These are phyloP conservation scores for Myopa tessellatipennis DNA, from an alignment of 2,888 invertebrate genomes.

Conservation along the genomic window DNA sequence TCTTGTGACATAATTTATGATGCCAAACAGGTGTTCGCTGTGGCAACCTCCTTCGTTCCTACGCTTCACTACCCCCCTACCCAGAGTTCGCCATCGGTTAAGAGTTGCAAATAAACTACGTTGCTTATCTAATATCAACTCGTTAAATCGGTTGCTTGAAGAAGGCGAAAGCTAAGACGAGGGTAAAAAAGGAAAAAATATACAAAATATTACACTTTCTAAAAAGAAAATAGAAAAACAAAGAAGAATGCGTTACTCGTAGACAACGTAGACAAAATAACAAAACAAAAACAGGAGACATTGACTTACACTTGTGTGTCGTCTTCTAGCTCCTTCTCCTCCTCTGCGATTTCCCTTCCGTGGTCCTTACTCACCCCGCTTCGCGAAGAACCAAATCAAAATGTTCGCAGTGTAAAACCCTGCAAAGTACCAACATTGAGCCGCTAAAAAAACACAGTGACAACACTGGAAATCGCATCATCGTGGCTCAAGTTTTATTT, in stretches of 20 bases:
- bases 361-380: background rate
- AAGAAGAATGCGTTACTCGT: background rate
- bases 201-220: background rate
- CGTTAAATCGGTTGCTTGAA: slow-evolving; percentile 18
- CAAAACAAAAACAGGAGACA: too few relatives aligned
- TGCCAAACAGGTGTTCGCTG: slow-evolving; percentile 59
- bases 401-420: background rate
- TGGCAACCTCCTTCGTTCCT: slow-evolving; percentile 38
- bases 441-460: slow-evolving; percentile 2
- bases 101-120: slow-evolving; percentile 15
- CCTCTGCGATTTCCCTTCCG: background rate
- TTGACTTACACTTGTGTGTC: too few relatives aligned
- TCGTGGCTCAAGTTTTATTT: too few relatives aligned
- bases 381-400: background rate
- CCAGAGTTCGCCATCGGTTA: background rate
- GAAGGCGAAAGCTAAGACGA: background rate
- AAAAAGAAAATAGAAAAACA: background rate
- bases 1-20: slow-evolving; percentile 60
- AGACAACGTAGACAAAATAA: slow-evolving; percentile 13
- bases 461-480: background rate
- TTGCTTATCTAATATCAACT: slow-evolving; percentile 9
- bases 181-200: background rate
- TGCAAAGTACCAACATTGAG: background rate
- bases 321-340: background rate
- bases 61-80: background rate